These are phyloP conservation scores for Ostrea edulis DNA, from an alignment of 1,140 invertebrate species.

Conservation along the genomic window DNA sequence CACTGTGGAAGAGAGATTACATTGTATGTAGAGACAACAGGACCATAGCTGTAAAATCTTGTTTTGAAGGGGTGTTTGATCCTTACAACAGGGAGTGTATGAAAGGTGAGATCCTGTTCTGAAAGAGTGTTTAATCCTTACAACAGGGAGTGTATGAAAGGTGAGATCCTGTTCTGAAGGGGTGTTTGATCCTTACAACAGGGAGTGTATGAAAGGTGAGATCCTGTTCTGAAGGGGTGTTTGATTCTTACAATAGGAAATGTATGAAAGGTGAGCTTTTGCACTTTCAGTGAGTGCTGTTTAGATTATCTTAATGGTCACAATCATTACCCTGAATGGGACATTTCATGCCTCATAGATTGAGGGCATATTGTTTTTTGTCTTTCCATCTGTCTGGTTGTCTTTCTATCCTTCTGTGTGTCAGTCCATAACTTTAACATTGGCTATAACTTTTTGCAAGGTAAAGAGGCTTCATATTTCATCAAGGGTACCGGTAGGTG, in stretches of 20 bases:
- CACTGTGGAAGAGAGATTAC: slow-evolving; percentile 55
- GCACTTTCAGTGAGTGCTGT: not conserved
- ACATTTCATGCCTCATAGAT: too few species aligned
- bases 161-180: slow-evolving; percentile 60
- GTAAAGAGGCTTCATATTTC: too few species aligned
- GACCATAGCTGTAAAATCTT: slow-evolving; percentile 51
- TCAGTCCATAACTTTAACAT: too few species aligned
- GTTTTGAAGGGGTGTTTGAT: slow-evolving; percentile 64
- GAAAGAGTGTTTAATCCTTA: slow-evolving; percentile 64
- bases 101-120: slow-evolving; percentile 58
- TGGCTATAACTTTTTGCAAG: too few species aligned
- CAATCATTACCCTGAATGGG: too few species aligned
- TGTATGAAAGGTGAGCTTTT: slow-evolving; percentile 58
- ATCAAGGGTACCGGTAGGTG: too few species aligned
- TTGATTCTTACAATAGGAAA: slow-evolving; percentile 61
- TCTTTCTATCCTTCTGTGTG: too few species aligned
- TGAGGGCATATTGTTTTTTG: too few species aligned
- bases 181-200: slow-evolving; percentile 63
- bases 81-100: slow-evolving; percentile 62
- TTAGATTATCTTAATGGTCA: too few species aligned
- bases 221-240: slow-evolving; percentile 61
- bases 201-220: slow-evolving; percentile 62
- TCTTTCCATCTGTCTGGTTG: too few species aligned
- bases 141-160: slow-evolving; percentile 61
- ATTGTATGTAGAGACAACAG: slow-evolving; percentile 61